Percentiles rank a stretch among this genome's conserved stretches.
Evolutionary conservation across 92 coral and sea anemone genomes (phyloP).

Genomic region (Zoanthus solanderi): DNA sequence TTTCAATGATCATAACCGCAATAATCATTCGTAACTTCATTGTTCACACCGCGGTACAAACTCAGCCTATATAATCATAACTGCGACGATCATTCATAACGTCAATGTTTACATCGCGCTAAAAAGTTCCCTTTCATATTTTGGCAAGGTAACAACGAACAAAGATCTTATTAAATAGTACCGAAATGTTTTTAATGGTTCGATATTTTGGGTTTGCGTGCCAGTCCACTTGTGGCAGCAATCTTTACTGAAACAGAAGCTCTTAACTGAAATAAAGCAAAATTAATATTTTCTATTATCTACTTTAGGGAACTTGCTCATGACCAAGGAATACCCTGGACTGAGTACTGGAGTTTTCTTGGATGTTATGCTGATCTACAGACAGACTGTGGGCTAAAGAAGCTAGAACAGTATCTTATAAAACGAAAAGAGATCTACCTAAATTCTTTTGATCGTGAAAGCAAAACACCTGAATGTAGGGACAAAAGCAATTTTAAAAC

Average conservation of each 20-base stretch:
- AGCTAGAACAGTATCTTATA: conserved; percentile 77
- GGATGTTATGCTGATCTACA: conserved; percentile 86
- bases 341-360: conserved; percentile 92
- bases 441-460: neutral
- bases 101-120: no score
- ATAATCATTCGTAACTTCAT: no score
- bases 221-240: neutral
- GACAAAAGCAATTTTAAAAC: conserved; percentile 29
- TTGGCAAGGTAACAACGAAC: neutral
- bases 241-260: neutral
- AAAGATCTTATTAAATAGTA: neutral
- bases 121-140: neutral
- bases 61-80: no score
- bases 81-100: no score
- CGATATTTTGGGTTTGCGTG: neutral
- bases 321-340: conserved; percentile 77
- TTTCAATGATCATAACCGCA: no score
- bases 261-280: neutral
- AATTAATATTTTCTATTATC: neutral
- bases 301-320: conserved; percentile 83
- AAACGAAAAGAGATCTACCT: conserved; percentile 47
- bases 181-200: neutral
- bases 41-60: no score
- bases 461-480: neutral
- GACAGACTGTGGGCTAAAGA: conserved; percentile 73